A percentile compares a stretch with the other conserved stretches of the same genome.
Evolutionary conservation across 2,888 invertebrate genomes (phyloP).

Genomic region (Rhagonycha lutea): DNA sequence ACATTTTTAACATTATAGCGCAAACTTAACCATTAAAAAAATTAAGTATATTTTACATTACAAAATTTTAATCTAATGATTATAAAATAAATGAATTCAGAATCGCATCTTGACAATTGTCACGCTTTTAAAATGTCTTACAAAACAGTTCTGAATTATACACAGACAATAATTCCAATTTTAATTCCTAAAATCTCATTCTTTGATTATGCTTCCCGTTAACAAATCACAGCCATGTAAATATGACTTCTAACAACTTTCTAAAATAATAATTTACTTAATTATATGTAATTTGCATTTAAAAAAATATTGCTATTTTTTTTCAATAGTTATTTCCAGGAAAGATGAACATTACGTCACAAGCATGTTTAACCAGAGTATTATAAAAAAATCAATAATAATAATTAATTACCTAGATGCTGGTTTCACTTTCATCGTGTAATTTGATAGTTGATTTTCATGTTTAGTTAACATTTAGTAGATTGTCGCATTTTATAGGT

Average conservation of each 20-base stretch:
- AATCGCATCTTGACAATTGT: not conserved
- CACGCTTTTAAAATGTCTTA: not conserved
- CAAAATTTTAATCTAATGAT: too few relatives aligned
- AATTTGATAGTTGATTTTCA: too few relatives aligned
- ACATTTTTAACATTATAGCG: not conserved
- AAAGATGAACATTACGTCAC: too few relatives aligned
- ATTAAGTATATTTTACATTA: not conserved
- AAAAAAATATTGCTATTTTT: not conserved
- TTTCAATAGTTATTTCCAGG: not conserved
- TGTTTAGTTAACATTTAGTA: too few relatives aligned
- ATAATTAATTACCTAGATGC: too few relatives aligned
- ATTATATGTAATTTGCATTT: not conserved
- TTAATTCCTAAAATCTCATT: not conserved
- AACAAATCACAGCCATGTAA: not conserved
- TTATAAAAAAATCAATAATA: too few relatives aligned
- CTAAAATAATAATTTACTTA: not conserved
- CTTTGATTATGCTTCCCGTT: not conserved
- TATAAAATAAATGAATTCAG: not conserved
- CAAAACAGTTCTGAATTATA: not conserved
- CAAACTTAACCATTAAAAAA: not conserved
- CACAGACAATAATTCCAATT: not conserved
- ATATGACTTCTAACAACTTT: not conserved
- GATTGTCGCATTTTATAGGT: too few relatives aligned
- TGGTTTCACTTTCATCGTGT: too few relatives aligned
- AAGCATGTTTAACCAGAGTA: too few relatives aligned